Conservation (phyloP, 2,797 vertebrate species). For the Mormyrops boulengeri region DNA sequence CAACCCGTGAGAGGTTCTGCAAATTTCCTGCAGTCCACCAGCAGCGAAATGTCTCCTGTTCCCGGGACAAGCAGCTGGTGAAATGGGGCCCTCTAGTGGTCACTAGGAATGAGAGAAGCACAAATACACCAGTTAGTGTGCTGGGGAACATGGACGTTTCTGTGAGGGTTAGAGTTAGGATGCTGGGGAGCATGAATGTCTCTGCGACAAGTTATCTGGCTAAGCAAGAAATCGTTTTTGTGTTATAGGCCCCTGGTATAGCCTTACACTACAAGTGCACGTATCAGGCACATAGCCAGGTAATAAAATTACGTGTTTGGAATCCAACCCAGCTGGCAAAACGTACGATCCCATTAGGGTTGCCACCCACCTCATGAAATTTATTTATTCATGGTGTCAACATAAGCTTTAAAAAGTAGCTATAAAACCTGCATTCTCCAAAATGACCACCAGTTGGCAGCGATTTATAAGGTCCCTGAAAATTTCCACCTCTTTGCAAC, state of each 20-base stretch:
- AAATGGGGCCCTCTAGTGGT: constrained; percentile 57
- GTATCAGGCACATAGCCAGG: neutral
- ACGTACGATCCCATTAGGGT: neutral
- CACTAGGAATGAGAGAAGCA: constrained; percentile 38
- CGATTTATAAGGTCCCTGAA: neutral
- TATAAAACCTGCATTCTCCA: neutral
- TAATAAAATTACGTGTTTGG: neutral
- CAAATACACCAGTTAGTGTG: neutral
- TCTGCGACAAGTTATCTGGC: neutral
- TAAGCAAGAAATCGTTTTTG: neutral
- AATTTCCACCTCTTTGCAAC: neutral
- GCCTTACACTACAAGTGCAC: neutral
- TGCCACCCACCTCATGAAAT: neutral
- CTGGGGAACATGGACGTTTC: neutral
- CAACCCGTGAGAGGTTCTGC: constrained; percentile 57
- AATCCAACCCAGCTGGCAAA: neutral
- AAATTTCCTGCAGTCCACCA: constrained; percentile 70
- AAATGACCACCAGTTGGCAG: neutral
- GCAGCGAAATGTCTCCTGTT: constrained; percentile 84
- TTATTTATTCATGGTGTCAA: neutral
- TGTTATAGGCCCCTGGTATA: neutral
- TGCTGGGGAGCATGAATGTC: neutral
- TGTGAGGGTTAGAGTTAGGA: neutral
- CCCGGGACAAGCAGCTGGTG: constrained; percentile 76
- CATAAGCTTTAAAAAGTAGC: neutral